A percentile compares a stretch with the other conserved stretches of the same genome.
Evolutionary conservation across 2,113 vertebrate species (phyloP).

Genomic region (Thomomys bottae): DNA sequence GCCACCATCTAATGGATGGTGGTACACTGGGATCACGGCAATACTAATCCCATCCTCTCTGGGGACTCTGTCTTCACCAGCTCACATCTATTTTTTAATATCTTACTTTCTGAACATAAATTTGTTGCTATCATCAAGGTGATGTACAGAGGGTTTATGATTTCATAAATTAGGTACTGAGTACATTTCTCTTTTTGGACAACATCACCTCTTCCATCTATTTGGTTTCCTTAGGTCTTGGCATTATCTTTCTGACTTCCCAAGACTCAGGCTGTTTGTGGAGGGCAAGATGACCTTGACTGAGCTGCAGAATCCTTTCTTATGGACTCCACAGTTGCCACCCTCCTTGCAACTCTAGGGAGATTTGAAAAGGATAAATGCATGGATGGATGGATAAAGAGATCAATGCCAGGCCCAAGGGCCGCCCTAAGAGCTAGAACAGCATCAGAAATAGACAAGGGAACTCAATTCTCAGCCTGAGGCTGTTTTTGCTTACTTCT

Average conservation of each 20-base stretch:
- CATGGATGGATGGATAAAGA: not conserved
- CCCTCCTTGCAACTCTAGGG: not conserved
- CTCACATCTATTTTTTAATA: not conserved
- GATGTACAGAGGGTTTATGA: no score
- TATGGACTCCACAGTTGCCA: not conserved
- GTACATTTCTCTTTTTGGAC: no score
- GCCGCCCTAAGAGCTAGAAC: not conserved
- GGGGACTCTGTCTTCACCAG: not conserved
- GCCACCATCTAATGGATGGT: not conserved
- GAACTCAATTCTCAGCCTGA: not conserved
- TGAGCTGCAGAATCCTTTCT: not conserved
- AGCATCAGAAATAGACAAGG: not conserved
- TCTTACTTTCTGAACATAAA: no score
- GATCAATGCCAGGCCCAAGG: not conserved
- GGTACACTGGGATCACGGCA: not conserved
- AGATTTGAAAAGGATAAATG: not conserved
- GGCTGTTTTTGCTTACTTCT: not conserved
- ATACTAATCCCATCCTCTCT: not conserved
- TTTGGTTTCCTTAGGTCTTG: not conserved
- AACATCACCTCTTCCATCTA: not conserved
- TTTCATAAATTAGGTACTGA: no score
- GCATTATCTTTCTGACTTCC: not conserved
- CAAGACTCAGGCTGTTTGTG: not conserved
- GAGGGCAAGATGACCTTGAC: not conserved
- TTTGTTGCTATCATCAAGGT: no score